Percentiles rank a stretch among this genome's conserved stretches.
These are phyloP conservation scores for Delia radicum DNA, from an alignment of 1,140 invertebrate genomes.

Conservation along the genomic window DNA sequence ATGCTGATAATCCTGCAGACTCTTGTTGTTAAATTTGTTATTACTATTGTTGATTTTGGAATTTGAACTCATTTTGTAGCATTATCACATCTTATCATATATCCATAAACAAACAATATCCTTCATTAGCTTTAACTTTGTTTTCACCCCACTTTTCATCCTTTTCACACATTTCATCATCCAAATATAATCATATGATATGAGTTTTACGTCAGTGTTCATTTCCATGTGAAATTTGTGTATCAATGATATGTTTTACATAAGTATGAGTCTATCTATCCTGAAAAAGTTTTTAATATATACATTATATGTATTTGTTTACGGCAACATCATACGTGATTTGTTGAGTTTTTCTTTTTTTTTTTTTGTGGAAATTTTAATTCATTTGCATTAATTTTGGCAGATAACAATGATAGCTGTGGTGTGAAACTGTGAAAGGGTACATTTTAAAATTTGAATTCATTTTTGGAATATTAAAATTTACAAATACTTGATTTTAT, in stretches of 20 bases:
- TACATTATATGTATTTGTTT: neutral
- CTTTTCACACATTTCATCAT: neutral
- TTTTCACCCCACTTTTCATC: neutral
- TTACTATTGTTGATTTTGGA: neutral
- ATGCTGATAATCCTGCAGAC: neutral
- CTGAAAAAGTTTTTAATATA: neutral
- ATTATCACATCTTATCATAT: constrained; percentile 18
- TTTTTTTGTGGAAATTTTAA: neutral
- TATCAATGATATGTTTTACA: neutral
- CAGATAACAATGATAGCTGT: too few relatives aligned
- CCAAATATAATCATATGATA: neutral
- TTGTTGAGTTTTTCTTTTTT: neutral
- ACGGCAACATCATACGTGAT: neutral
- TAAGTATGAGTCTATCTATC: neutral
- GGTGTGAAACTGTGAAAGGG: too few relatives aligned
- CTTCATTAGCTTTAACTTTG: constrained; percentile 1
- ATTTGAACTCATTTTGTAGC: constrained; percentile 19
- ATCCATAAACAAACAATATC: constrained; percentile 23
- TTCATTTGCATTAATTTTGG: too few relatives aligned
- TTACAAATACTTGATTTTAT: too few relatives aligned
- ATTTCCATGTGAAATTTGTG: neutral
- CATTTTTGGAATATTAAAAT: too few relatives aligned
- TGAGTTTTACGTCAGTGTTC: neutral
- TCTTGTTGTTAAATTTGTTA: neutral
- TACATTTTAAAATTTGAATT: too few relatives aligned